These are phyloP conservation scores for Streptopelia turtur DNA, from an alignment of 2,797 vertebrate species.

Conservation along the genomic window DNA sequence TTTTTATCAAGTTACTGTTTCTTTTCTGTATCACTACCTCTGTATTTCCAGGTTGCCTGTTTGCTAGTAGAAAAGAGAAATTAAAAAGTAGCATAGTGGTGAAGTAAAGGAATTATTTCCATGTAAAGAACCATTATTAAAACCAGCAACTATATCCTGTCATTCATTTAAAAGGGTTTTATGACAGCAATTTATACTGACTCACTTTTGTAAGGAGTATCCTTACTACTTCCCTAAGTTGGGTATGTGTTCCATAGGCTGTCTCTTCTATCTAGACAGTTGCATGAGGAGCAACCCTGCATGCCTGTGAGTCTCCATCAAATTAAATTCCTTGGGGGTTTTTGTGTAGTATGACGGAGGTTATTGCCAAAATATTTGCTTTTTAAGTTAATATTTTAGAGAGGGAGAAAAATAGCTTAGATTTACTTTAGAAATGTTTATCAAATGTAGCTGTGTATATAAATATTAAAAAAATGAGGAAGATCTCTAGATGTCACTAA, in stretches of 20 bases:
- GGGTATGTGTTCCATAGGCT: background rate
- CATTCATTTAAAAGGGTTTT: background rate
- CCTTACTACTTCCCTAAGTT: background rate
- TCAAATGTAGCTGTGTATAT: background rate
- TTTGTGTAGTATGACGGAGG: background rate
- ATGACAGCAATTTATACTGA: background rate
- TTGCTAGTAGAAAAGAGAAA: background rate
- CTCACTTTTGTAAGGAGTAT: background rate
- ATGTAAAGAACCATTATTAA: background rate
- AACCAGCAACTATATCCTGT: background rate
- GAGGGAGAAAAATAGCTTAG: background rate
- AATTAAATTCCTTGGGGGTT: background rate
- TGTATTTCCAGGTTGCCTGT: background rate
- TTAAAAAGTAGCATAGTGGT: background rate
- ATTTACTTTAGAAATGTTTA: background rate
- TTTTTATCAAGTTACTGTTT: background rate
- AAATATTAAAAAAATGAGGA: background rate
- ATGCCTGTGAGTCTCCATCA: background rate
- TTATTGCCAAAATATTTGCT: background rate
- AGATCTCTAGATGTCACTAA: background rate
- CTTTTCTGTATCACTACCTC: background rate
- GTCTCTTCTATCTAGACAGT: background rate
- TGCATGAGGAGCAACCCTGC: background rate
- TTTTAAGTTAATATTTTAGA: conserved; percentile 7
- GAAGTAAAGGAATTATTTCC: background rate